Base-by-base conservation (phyloP, 2,113 vertebrate genomes). In the Athene cunicularia region DNA sequence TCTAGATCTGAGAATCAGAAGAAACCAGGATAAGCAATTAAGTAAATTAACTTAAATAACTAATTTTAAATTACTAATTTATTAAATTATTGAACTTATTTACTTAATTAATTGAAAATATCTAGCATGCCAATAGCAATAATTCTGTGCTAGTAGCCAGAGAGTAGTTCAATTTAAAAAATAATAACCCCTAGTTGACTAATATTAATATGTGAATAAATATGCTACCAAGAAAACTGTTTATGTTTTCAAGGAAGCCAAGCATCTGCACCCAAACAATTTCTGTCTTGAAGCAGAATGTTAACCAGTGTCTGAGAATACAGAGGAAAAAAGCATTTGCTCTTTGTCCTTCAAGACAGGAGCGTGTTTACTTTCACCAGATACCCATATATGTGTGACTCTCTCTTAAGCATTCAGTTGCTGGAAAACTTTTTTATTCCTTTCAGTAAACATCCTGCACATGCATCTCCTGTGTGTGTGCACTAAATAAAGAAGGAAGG, bases 201-300 rank as follows among this genome's bases (percentile, higher is more conserved):
- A 85, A 93, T 88, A 89, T 28, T 83, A 90, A 77, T 80, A 60
- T 45, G 14, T 47, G 80, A 93, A 89, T 86, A 77, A 72, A 88
- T 91, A 74, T 39, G 72, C n/a, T 80, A 86, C 56, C 56, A 95
- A 52, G 41, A 92, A 86, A 75, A 73, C 10, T 49, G 53, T 82
- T 89, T 73, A 22, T 55, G 43, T 89, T 92, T 93, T 95, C 76
- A 94, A 63, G 72, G 27, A 90, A 95, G 41, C 68, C 82, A 95
- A 66, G 37, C 20, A 90, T 66, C 72, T 94, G 86, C 45, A 95
- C 41, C 66, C 39, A 72, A 43, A 80, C 53, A 88, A 18, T 76
- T 80, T 86, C 58, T 88, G 16, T 76, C 33, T 84, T 71, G 35
- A 50, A 67, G 56, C 35, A 79, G 85, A 96, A 77, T 64, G 30